phyloP scores from a whole-genome alignment of 2,888 invertebrate species.

The Lobophora halterata region DNA sequence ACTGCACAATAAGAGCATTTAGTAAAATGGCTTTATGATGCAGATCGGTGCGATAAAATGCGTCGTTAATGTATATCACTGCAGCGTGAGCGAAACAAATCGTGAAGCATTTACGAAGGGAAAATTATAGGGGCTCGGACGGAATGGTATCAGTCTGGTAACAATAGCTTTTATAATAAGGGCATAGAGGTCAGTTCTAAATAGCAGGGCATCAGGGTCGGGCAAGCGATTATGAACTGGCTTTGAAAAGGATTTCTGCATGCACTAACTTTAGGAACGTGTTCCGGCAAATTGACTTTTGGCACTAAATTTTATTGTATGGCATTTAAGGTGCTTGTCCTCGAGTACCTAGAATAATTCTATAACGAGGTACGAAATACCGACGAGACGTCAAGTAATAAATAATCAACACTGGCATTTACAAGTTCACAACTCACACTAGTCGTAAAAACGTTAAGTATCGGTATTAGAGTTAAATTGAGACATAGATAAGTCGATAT shows the following conservation, averaged over 20 bases:
- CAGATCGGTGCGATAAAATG: slow-evolving; percentile 58
- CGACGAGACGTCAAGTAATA: neutral
- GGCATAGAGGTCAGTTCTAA: slow-evolving; percentile 30
- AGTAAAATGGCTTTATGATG: slow-evolving; percentile 50
- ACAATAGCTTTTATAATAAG: slow-evolving; percentile 26
- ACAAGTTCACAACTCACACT: neutral
- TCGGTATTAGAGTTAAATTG: too few relatives aligned
- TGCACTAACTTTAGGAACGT: slow-evolving; percentile 42
- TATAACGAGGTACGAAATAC: too few relatives aligned
- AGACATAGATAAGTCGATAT: slow-evolving; percentile 1
- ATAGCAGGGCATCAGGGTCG: slow-evolving; percentile 20
- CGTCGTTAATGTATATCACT: slow-evolving; percentile 39
- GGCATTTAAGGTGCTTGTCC: too few relatives aligned
- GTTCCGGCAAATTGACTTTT: slow-evolving; percentile 40
- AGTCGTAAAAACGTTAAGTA: neutral
- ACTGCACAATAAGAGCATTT: slow-evolving; percentile 61
- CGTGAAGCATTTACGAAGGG: slow-evolving; percentile 32
- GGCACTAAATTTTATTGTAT: slow-evolving; percentile 19
- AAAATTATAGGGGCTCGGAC: slow-evolving; percentile 31
- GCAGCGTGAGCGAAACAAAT: slow-evolving; percentile 46
- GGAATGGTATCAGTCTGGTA: slow-evolving; percentile 23
- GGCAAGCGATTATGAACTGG: slow-evolving; percentile 31
- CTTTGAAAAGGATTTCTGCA: slow-evolving; percentile 49
- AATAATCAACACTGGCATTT: neutral
- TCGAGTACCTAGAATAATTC: too few relatives aligned